Evolutionary conservation across 2,888 invertebrate species (phyloP).

Genomic region (Nymphalis urticae): DNA sequence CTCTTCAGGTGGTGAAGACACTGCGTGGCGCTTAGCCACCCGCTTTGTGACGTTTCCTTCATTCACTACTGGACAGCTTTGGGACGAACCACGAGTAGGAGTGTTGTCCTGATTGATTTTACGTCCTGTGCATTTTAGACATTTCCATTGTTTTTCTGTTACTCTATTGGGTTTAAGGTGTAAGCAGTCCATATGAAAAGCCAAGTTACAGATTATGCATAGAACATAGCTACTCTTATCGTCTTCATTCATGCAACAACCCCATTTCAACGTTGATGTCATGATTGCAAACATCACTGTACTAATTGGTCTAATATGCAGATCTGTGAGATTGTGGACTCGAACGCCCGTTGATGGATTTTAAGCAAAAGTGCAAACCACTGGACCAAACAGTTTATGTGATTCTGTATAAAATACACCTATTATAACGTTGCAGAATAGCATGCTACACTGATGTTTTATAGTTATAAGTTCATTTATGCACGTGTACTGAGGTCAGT

Average conservation of each 20-base stretch:
- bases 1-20: conserved; percentile 1
- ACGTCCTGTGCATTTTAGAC: conserved; percentile 1
- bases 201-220: conserved; percentile 2
- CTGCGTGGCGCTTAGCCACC: conserved; percentile 6
- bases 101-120: conserved; percentile 1
- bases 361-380: no score
- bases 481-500: no score
- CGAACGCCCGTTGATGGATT: no score
- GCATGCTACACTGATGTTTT: no score
- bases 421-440: no score
- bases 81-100: background rate
- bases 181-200: conserved; percentile 4
- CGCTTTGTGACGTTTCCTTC: conserved; percentile 3
- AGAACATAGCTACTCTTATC: conserved; percentile 1
- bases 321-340: background rate
- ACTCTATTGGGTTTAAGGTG: background rate
- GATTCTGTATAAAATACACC: no score
- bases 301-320: background rate
- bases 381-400: no score
- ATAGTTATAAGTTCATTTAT: no score
- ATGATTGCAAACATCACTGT: background rate
- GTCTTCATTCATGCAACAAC: conserved; percentile 1
- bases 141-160: background rate
- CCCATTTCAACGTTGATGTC: conserved; percentile 1
- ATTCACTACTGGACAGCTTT: conserved; percentile 2